These are phyloP conservation scores for Sarcophilus harrisii DNA, from an alignment of 2,797 vertebrate species.

Conservation along the genomic window DNA sequence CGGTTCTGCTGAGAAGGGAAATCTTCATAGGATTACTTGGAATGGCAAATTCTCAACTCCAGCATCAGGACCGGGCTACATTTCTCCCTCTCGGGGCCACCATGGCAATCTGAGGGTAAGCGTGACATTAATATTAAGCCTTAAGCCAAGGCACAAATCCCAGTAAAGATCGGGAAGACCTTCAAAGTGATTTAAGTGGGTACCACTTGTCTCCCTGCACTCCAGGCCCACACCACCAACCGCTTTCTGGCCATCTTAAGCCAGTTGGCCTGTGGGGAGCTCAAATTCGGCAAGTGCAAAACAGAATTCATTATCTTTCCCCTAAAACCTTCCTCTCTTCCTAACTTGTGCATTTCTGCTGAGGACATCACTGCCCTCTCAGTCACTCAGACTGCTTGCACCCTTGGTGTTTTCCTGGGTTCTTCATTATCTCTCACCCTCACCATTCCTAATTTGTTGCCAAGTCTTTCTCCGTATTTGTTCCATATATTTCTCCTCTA, in stretches of 20 bases:
- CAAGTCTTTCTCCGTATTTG: background rate
- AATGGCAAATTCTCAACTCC: background rate
- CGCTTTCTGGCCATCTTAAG: too few species aligned
- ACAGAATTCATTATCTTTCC: too few species aligned
- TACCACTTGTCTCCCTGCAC: too few species aligned
- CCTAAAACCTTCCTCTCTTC: background rate
- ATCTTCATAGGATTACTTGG: constrained; percentile 22
- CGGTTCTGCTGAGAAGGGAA: constrained; percentile 5
- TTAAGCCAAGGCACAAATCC: constrained; percentile 27
- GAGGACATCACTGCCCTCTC: too few species aligned
- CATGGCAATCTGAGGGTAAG: constrained; percentile 50
- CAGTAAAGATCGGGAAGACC: background rate
- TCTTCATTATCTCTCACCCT: background rate
- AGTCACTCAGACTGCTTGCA: background rate
- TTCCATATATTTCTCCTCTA: background rate
- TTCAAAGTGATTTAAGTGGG: too few species aligned
- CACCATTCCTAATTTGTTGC: background rate
- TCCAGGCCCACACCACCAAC: too few species aligned
- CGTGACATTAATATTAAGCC: constrained; percentile 35
- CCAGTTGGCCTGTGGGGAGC: too few species aligned
- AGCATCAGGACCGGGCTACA: constrained; percentile 30
- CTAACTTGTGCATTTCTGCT: background rate
- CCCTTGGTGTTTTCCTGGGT: background rate
- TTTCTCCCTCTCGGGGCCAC: constrained; percentile 57
- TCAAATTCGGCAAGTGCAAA: too few species aligned